These are phyloP conservation scores for Rhagium mordax DNA, from an alignment of 2,888 invertebrate species.

Conservation along the genomic window DNA sequence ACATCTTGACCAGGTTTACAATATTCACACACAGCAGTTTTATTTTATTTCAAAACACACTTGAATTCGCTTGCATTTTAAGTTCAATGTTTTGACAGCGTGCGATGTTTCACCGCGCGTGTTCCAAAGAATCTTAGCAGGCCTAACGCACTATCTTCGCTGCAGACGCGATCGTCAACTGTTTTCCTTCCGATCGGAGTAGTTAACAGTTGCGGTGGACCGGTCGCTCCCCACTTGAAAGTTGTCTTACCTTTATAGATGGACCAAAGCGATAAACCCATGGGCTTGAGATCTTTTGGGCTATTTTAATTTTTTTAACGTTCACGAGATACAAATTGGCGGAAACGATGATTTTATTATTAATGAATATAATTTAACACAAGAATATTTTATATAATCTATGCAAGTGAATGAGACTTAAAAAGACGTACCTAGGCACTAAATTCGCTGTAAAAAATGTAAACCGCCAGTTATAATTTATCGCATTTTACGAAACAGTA, in stretches of 20 bases:
- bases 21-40: constrained; percentile 3
- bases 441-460: background rate
- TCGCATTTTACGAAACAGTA: background rate
- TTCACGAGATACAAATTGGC: background rate
- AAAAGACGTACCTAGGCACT: background rate
- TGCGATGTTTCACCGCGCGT: constrained; percentile 39
- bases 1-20: constrained; percentile 32
- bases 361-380: background rate
- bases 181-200: constrained; percentile 52
- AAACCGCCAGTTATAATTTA: background rate
- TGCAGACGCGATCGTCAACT: constrained; percentile 53
- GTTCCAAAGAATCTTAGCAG: constrained; percentile 18
- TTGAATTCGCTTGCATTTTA: background rate
- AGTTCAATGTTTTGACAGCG: constrained; percentile 16
- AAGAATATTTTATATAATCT: background rate
- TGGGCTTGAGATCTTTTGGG: background rate
- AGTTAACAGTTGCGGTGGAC: constrained; percentile 55
- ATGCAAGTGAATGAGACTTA: no score
- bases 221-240: constrained; percentile 52
- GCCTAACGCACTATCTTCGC: constrained; percentile 22
- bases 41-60: background rate
- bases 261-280: constrained; percentile 29
- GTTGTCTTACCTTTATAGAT: constrained; percentile 45
- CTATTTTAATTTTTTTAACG: background rate
- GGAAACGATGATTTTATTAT: no score